Conservation (phyloP, 2,888 invertebrate genomes). For the Alviniconcha strummeri region DNA sequence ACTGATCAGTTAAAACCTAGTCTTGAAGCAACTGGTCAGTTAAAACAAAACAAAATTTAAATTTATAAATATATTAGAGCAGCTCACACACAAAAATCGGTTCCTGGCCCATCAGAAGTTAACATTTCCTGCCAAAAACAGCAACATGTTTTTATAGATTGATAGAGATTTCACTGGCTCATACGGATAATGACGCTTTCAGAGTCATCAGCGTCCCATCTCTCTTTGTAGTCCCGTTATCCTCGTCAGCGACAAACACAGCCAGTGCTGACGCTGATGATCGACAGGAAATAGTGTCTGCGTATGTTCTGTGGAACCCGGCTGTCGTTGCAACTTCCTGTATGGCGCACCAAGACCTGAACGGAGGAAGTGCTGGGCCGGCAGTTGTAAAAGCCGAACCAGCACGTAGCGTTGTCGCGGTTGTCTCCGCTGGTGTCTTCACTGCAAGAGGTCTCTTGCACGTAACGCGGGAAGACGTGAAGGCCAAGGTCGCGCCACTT, state of each 20-base stretch:
- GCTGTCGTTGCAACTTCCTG: conserved; percentile 29
- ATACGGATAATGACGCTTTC: no score
- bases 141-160: no score
- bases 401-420: conserved; percentile 2
- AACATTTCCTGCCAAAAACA: no score
- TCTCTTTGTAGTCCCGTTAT: no score
- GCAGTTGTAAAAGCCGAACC: conserved; percentile 25
- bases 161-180: no score
- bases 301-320: conserved; percentile 25
- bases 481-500: conserved; percentile 28
- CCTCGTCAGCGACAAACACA: background rate
- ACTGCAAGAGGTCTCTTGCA: conserved; percentile 26
- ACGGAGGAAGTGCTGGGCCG: conserved; percentile 17
- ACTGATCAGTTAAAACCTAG: no score
- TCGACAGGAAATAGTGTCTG: conserved; percentile 29
- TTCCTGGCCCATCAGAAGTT: no score
- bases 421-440: background rate
- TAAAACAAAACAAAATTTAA: no score
- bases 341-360: conserved; percentile 24
- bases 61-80: no score
- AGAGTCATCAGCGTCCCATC: no score
- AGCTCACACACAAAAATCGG: no score
- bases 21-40: no score
- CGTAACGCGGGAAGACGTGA: conserved; percentile 32
- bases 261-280: conserved; percentile 23